Evolutionary conservation across 1,140 invertebrate species (phyloP).

Genomic region (Sinonovacula constricta): DNA sequence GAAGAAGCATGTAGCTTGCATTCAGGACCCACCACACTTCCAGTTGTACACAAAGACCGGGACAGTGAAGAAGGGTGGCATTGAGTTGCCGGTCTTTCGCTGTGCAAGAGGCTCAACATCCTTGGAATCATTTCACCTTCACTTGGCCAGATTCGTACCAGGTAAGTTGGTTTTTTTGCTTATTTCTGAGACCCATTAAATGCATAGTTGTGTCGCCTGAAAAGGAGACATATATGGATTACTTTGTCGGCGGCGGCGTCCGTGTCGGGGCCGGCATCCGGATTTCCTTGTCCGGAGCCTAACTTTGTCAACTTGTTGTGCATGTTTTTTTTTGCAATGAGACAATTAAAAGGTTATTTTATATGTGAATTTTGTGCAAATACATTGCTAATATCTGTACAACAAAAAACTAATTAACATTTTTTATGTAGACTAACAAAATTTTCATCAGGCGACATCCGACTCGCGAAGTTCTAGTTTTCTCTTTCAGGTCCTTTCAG

Average conservation of each 20-base stretch:
- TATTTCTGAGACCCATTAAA: too few relatives aligned
- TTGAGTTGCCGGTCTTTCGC: not conserved
- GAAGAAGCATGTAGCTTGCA: conserved; percentile 38
- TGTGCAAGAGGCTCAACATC: not conserved
- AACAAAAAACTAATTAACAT: not conserved
- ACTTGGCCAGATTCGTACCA: conserved; percentile 24
- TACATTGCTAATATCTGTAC: not conserved
- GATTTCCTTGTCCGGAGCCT: too few relatives aligned
- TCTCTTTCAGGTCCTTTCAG: too few relatives aligned
- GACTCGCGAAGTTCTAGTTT: too few relatives aligned
- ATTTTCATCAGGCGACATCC: too few relatives aligned
- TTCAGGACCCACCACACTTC: conserved; percentile 46
- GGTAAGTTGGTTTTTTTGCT: not conserved
- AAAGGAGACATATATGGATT: too few relatives aligned
- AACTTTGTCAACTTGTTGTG: too few relatives aligned
- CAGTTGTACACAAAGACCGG: conserved; percentile 34
- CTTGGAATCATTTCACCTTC: conserved; percentile 20
- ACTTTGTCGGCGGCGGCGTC: too few relatives aligned
- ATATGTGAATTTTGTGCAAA: not conserved
- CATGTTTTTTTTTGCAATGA: too few relatives aligned
- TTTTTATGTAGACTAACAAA: not conserved
- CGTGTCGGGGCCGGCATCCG: too few relatives aligned
- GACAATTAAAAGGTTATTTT: not conserved
- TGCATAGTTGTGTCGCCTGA: too few relatives aligned
- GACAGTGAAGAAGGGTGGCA: conserved; percentile 25